These are phyloP conservation scores for Elysia crispata DNA, from an alignment of 2,888 invertebrate species.

Conservation along the genomic window DNA sequence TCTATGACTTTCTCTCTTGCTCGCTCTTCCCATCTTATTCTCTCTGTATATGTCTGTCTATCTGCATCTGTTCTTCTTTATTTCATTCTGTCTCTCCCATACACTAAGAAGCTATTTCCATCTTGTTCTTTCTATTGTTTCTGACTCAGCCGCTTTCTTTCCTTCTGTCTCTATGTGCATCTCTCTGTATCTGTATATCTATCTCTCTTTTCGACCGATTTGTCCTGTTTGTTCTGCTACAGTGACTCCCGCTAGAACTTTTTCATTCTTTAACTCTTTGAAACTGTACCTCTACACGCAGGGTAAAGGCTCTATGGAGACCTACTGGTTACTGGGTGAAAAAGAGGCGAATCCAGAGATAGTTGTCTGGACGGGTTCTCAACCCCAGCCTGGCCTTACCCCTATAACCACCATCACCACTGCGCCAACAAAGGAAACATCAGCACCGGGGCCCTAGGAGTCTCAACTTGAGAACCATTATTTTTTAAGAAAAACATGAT, in stretches of 20 bases:
- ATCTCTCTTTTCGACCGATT: background rate
- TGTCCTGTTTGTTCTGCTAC: background rate
- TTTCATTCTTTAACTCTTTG: too few species aligned
- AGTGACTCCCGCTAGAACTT: too few species aligned
- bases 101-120: too few species aligned
- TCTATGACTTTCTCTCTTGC: background rate
- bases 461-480: background rate
- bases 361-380: background rate
- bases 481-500: too few species aligned
- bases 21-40: background rate
- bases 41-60: background rate
- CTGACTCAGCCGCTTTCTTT: background rate
- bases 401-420: background rate
- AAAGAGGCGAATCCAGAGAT: slow-evolving; percentile 22
- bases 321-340: slow-evolving; percentile 53
- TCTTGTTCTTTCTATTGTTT: background rate
- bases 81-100: too few species aligned
- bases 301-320: slow-evolving; percentile 52
- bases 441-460: background rate
- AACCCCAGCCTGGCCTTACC: background rate
- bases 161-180: too few species aligned
- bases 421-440: background rate
- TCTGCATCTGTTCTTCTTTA: too few species aligned
- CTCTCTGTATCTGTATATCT: background rate
- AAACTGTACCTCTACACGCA: slow-evolving; percentile 15